phyloP scores from a whole-genome alignment of 2,797 vertebrate species.

The Sebastes jordani region DNA sequence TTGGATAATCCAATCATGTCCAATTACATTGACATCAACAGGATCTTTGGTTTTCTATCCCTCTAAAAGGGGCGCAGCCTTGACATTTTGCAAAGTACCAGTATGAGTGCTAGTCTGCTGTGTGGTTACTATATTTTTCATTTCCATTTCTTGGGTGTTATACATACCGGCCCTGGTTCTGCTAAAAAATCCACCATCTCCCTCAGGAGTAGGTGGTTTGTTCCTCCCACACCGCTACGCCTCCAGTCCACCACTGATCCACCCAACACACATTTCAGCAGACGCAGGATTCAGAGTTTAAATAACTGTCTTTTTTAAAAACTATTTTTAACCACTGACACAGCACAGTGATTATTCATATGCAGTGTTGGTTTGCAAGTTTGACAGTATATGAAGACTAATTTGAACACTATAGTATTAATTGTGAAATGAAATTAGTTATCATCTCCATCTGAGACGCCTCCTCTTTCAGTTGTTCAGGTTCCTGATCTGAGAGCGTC shows the following conservation, averaged over 20 bases:
- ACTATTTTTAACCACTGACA: too few species aligned
- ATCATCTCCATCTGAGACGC: too few species aligned
- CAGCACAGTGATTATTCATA: neutral
- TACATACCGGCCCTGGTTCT: neutral
- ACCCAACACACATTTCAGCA: neutral
- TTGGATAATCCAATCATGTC: neutral
- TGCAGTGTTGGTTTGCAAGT: neutral
- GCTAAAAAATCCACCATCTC: neutral
- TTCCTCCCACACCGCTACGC: neutral
- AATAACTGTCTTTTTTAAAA: too few species aligned
- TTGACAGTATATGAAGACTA: neutral
- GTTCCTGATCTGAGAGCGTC: neutral
- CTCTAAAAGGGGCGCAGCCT: too few species aligned
- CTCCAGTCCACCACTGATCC: neutral
- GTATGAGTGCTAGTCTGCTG: too few species aligned
- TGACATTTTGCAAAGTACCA: too few species aligned
- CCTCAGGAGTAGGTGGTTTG: neutral
- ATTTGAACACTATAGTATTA: neutral
- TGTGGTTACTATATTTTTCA: too few species aligned
- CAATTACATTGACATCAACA: too few species aligned
- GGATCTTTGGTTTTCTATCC: too few species aligned
- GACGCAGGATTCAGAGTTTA: neutral
- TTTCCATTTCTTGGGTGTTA: neutral
- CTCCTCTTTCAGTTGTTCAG: neutral
- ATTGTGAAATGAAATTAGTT: neutral